A percentile compares a stretch with the other conserved stretches of the same genome.
Conservation (phyloP, 2,113 vertebrate species). For the Noturus placidus region DNA sequence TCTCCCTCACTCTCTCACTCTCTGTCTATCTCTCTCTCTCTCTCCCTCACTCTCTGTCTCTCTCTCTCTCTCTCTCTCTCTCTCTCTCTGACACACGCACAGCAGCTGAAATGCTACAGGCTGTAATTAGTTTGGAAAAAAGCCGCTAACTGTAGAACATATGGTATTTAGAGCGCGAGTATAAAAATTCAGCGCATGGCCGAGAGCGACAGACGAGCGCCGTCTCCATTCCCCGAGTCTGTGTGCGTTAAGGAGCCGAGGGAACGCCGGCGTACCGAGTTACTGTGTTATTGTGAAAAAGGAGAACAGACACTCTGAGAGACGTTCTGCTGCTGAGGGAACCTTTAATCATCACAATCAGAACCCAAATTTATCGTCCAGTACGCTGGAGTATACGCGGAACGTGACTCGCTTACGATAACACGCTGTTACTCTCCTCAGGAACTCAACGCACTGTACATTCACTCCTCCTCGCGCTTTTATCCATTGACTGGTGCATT, state of each 20-base stretch:
- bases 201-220: neutral
- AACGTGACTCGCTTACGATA: neutral
- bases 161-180: slow-evolving; percentile 8
- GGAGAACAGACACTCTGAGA: neutral
- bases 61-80: neutral
- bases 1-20: neutral
- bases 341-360: neutral
- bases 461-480: neutral
- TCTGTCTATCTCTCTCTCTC: neutral
- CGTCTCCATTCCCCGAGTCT: neutral
- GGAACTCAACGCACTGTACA: neutral
- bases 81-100: neutral
- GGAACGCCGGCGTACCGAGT: neutral
- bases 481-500: neutral
- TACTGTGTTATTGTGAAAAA: neutral
- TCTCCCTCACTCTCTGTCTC: neutral
- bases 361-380: neutral
- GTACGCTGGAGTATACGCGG: neutral
- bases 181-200: neutral
- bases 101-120: slow-evolving; percentile 3
- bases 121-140: slow-evolving; percentile 25
- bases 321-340: neutral
- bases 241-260: neutral
- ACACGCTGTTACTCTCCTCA: neutral
- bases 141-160: slow-evolving; percentile 29